Base-by-base conservation (phyloP, 2,797 vertebrate species). In the Malacoctenus gilli region DNA sequence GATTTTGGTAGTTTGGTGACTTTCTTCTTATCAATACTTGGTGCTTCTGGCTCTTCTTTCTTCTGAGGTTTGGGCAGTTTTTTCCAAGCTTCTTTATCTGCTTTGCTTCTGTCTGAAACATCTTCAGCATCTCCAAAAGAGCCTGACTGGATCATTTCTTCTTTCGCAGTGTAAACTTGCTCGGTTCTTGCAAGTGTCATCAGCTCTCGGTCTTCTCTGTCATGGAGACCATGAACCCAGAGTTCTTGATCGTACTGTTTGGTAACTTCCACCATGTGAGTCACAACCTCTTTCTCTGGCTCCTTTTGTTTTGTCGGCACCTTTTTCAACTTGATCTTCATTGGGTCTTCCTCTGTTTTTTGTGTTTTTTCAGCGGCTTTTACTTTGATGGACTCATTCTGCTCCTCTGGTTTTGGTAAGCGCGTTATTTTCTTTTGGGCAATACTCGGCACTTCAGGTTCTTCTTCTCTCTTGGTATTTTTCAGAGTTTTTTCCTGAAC, bases 291-390 rank as follows among this genome's bases (percentile, higher is more conserved):
- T 52, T 69, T 73, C 39, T 82, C 68, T 12, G 84, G 80, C 34
- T 84, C 85, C 47, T 41, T 21, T 22, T 72, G 52, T 70, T 84
- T 85, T 30, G 77, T 71, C 10, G 72, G 76, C 39, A 84, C 69
- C 48, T 83, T 90, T 73, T 83, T 88, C 46, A 90, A 55, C 39
- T 70, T 68, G 35, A 90, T 36, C 3, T 77, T 36, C 49, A 92
- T 85, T 44, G 57, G 59, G 56, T 89, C 62, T 9, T 28, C 25
- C 48, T 92, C 87, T 47, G 57, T 57, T 58, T 89, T 60, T 28
- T 5, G 6, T 6, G 5, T 5, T 28, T 4, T 28, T 9, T 28
- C 25, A 28, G 25, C 25, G 9, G 25, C 5, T 28, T 28, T 28
- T 28, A 28, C 6, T 28, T 28, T 28, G 25, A 28, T 9, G 5